Conservation (phyloP, 2,797 vertebrate species). For the Philypnodon macrostomus region DNA sequence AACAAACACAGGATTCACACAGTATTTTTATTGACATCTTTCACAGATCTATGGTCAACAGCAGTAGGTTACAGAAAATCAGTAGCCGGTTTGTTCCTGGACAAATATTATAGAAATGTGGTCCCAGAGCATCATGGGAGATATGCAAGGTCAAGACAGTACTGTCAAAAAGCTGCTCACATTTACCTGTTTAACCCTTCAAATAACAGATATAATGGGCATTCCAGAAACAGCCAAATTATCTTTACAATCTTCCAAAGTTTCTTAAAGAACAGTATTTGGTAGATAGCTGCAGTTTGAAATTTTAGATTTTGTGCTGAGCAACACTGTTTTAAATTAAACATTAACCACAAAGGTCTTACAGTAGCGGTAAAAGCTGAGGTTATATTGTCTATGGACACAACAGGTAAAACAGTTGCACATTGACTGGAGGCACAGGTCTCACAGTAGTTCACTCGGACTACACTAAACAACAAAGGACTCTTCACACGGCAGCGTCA, state of each 20-base stretch:
- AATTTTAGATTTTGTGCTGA: slow-evolving; percentile 21
- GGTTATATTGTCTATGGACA: slow-evolving; percentile 30
- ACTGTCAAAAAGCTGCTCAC: slow-evolving; percentile 26
- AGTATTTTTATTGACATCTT: slow-evolving; percentile 61
- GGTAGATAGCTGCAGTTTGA: slow-evolving; percentile 37
- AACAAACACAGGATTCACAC: slow-evolving; percentile 26
- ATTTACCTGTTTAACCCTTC: no score
- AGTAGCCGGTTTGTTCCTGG: slow-evolving; percentile 54
- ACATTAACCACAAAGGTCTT: slow-evolving; percentile 30
- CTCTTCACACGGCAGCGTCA: slow-evolving; percentile 8
- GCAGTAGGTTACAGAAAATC: slow-evolving; percentile 55
- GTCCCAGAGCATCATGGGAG: slow-evolving; percentile 57
- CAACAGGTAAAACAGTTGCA: slow-evolving; percentile 29
- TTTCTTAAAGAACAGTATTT: slow-evolving; percentile 23
- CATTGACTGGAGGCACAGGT: slow-evolving; percentile 27
- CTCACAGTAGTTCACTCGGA: slow-evolving; percentile 30
- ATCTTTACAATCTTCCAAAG: slow-evolving; percentile 2
- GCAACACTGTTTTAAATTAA: slow-evolving; percentile 6
- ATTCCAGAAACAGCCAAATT: slow-evolving; percentile 17
- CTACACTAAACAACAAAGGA: slow-evolving; percentile 22
- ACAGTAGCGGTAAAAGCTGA: slow-evolving; percentile 34
- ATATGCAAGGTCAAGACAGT: slow-evolving; percentile 53
- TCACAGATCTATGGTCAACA: slow-evolving; percentile 73
- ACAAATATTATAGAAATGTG: slow-evolving; percentile 49
- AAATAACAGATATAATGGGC: no score